Percentiles rank a stretch among this genome's conserved stretches.
Conservation (phyloP, 2,888 invertebrate species). For the Cephus rjabovi region DNA sequence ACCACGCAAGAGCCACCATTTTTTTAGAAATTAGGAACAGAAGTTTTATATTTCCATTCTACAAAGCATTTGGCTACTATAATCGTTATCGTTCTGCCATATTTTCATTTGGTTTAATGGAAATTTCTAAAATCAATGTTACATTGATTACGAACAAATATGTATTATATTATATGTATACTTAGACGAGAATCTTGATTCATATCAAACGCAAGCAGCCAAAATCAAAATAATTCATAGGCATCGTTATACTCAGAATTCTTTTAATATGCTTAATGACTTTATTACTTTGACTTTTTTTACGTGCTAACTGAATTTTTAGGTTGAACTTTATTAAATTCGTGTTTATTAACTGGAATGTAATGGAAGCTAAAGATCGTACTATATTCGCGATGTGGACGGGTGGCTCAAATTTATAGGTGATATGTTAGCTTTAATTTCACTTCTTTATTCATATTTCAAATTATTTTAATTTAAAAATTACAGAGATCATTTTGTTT, state of each 20-base stretch:
- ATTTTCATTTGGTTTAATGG: not conserved
- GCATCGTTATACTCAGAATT: not conserved
- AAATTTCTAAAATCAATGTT: not conserved
- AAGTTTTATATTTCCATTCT: not conserved
- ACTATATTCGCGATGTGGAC: not conserved
- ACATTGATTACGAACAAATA: not conserved
- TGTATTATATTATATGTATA: not conserved
- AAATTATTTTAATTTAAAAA: slow-evolving; percentile 64
- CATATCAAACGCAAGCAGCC: not conserved
- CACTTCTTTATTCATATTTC: slow-evolving; percentile 51
- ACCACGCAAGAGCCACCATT: not conserved
- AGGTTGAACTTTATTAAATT: not conserved
- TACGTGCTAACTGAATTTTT: not conserved
- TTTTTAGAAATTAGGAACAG: not conserved
- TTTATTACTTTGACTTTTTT: not conserved
- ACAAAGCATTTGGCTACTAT: not conserved
- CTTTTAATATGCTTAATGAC: not conserved
- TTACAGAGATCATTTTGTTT: slow-evolving; percentile 66
- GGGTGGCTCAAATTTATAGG: slow-evolving; percentile 50
- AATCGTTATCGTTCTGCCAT: not conserved
- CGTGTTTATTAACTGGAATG: not conserved
- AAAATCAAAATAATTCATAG: not conserved
- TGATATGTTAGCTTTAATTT: slow-evolving; percentile 53
- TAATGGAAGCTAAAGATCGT: not conserved
- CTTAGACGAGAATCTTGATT: not conserved